Evolutionary conservation across 1,140 invertebrate species (phyloP).

Genomic region (Philopotamus ludificatus): DNA sequence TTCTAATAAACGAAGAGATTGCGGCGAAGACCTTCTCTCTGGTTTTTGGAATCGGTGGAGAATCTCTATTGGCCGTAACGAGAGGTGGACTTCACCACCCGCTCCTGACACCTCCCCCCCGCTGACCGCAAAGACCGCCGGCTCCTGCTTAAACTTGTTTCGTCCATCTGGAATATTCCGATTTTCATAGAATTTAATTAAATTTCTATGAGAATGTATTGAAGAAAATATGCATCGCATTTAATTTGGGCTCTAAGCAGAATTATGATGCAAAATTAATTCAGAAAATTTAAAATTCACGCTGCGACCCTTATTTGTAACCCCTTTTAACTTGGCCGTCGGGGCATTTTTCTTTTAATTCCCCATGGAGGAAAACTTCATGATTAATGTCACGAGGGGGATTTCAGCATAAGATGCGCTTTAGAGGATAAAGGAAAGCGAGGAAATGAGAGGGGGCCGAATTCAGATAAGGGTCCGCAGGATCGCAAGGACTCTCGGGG

Average conservation of each 20-base stretch:
- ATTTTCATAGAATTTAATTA: too few relatives aligned
- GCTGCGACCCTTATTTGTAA: slow-evolving; percentile 22
- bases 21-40: background rate
- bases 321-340: slow-evolving; percentile 1
- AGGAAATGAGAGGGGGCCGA: slow-evolving; percentile 14
- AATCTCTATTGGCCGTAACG: background rate
- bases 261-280: background rate
- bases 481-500: slow-evolving; percentile 7
- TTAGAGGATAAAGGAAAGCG: slow-evolving; percentile 24
- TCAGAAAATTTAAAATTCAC: slow-evolving; percentile 25
- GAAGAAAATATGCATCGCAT: background rate
- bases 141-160: slow-evolving; percentile 23
- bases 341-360: slow-evolving; percentile 35
- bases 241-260: too few relatives aligned
- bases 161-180: slow-evolving; percentile 5
- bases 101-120: background rate
- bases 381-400: slow-evolving; percentile 23
- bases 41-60: background rate
- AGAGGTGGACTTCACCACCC: background rate
- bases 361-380: slow-evolving; percentile 29
- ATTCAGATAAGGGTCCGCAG: slow-evolving; percentile 19
- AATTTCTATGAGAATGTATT: too few relatives aligned
- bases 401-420: slow-evolving; percentile 14
- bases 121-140: slow-evolving; percentile 10
- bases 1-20: background rate